A percentile compares a stretch with the other conserved stretches of the same genome.
Conservation (phyloP, 2,797 vertebrate species). For the Sebastes iracundus region DNA sequence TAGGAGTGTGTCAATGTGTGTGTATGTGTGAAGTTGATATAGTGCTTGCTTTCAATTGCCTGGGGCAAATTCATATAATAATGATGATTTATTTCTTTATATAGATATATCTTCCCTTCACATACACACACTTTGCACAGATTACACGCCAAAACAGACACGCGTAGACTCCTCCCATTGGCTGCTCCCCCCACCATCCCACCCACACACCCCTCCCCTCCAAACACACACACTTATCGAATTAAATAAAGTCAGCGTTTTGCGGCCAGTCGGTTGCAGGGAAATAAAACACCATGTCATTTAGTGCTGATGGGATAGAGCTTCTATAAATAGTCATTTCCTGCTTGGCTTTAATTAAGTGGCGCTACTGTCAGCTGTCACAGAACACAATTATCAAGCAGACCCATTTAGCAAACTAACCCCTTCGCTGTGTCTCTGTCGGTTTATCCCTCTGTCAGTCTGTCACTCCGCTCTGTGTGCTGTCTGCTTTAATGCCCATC, state of each 20-base stretch:
- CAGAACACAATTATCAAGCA: constrained; percentile 81
- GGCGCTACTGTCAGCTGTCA: constrained; percentile 81
- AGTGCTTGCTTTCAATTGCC: constrained; percentile 39
- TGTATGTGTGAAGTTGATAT: constrained; percentile 21
- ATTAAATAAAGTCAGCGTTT: constrained; percentile 80
- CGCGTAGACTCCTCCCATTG: neutral
- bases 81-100: constrained; percentile 41
- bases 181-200: neutral
- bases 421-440: constrained; percentile 58
- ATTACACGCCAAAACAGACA: constrained; percentile 21
- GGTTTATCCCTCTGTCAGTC: constrained; percentile 63
- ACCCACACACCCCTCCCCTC: neutral
- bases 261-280: constrained; percentile 60
- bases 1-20: constrained; percentile 21
- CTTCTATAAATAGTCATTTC: constrained; percentile 81
- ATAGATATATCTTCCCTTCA: constrained; percentile 12
- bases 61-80: constrained; percentile 41
- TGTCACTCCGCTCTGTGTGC: constrained; percentile 48
- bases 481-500: constrained; percentile 53
- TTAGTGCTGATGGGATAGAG: constrained; percentile 79
- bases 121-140: constrained; percentile 1
- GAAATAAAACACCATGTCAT: constrained; percentile 80
- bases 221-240: constrained; percentile 69
- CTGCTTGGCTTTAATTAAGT: constrained; percentile 86
- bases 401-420: constrained; percentile 78